Percentiles rank a stretch among this genome's conserved stretches.
phyloP scores from a whole-genome alignment of 2,113 vertebrate genomes.

The Trematomus loennbergii region DNA sequence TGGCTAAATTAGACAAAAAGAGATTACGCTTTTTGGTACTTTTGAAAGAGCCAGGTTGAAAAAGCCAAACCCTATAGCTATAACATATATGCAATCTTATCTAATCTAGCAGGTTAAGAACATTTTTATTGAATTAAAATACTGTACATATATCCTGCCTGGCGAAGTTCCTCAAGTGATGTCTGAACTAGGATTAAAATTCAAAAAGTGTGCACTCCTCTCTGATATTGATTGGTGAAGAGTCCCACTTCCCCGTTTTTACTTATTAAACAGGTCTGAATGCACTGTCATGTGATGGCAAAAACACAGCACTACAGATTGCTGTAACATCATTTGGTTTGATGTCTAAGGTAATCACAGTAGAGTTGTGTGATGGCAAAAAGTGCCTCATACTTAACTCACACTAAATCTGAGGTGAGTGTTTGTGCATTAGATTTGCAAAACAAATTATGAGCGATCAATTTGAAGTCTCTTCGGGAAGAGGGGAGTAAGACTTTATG shows the following conservation, averaged over 20 bases:
- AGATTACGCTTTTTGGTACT: too few relatives aligned
- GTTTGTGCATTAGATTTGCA: background rate
- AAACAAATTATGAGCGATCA: conserved; percentile 11
- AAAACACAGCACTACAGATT: background rate
- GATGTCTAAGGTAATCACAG: background rate
- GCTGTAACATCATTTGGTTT: background rate
- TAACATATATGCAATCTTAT: background rate
- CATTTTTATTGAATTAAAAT: background rate
- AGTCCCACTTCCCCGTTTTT: background rate
- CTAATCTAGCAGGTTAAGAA: background rate
- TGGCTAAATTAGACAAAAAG: too few relatives aligned
- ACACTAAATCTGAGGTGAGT: background rate
- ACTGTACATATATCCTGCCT: background rate
- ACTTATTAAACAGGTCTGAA: conserved; percentile 1
- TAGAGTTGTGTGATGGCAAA: too few relatives aligned
- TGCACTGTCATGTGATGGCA: background rate
- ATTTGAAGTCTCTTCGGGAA: conserved; percentile 1
- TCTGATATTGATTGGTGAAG: background rate
- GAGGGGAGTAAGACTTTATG: background rate
- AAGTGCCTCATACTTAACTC: background rate
- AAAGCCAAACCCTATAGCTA: background rate
- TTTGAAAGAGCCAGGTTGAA: background rate
- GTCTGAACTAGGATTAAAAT: background rate
- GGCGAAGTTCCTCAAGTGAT: background rate
- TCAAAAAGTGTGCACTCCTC: too few relatives aligned